Evolutionary conservation across 2,797 vertebrate genomes (phyloP).

Genomic region (Pangasius krempfi): DNA sequence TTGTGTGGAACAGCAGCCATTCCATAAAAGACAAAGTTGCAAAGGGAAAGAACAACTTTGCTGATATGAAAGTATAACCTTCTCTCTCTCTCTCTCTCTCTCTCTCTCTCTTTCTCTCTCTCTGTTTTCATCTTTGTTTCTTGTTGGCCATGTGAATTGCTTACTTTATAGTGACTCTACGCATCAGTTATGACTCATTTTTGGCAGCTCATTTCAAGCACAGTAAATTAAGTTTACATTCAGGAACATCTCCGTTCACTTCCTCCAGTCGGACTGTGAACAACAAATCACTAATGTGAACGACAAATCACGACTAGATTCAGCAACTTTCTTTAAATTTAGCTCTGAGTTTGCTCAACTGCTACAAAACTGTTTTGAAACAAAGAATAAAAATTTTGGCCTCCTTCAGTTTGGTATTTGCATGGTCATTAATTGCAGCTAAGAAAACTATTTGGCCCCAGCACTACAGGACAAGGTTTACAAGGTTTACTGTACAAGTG

Average conservation of each 20-base stretch:
- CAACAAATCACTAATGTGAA: neutral
- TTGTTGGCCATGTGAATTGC: slow-evolving; percentile 6
- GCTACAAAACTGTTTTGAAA: neutral
- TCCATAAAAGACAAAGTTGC: slow-evolving; percentile 71
- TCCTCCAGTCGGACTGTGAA: neutral
- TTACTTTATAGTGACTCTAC: neutral
- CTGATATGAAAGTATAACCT: slow-evolving; percentile 34
- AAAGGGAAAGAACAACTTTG: slow-evolving; percentile 28
- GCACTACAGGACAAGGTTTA: neutral
- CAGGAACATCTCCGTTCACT: neutral
- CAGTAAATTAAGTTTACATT: neutral
- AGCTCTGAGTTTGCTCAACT: neutral
- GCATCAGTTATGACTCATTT: slow-evolving; percentile 3
- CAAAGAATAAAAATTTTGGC: neutral
- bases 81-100: slow-evolving; percentile 3
- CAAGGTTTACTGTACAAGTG: neutral
- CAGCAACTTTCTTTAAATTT: neutral
- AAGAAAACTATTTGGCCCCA: neutral
- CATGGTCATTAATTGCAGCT: neutral
- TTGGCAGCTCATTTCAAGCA: neutral
- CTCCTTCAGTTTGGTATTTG: neutral
- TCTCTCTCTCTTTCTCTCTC: slow-evolving; percentile 21
- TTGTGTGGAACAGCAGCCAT: slow-evolving; percentile 72
- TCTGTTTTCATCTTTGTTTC: neutral
- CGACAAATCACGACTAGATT: neutral